Evolutionary conservation across 2,113 vertebrate species (phyloP), one percentile per base, ranked within the genome.

Genomic region (Uria aalge): DNA sequence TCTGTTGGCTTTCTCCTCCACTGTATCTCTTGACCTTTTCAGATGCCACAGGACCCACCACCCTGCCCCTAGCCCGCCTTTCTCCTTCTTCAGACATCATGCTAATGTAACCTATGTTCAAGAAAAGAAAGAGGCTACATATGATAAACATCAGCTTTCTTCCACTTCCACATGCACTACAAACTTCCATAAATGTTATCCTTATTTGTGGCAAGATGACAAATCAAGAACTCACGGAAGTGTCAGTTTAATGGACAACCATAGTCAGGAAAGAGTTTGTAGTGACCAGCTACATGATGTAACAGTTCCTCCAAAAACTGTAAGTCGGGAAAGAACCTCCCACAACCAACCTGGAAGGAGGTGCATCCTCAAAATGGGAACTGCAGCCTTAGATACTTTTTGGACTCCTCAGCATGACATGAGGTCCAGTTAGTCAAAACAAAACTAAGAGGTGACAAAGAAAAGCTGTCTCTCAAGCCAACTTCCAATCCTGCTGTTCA

Each of bases 401-500:
- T 59, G 55, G 53, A 66, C 62, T 76, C 67, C 52, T 75, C 77
- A 87, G 45, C 57, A 75, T 53, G 66, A 57, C 45, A 32, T 48
- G 86, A 90, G 45, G 73, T 87, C 77, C 62, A 72, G 80, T 45
- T 52, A 92, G 74, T 59, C 76, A 89, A 96, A 97, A 89, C 66
- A 95, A 85, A 90, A 68, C 50, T 68, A 71, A 74, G 0, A 47
- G 23, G 17, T 15, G 4, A 60, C 72, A 40, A 80, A 78, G 40
- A 79, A 75, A 94, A 96, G 73, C 41, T 68, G 36, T 89, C 56
- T 92, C 69, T 34, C 40, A 82, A 92, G 69, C 30, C 81, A 95
- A 75, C 40, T 90, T 94, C 75, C 56, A 87, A 91, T 68, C 63
- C 76, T 57, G 57, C 68, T 86, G 24, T 78, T 93, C 67, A 63